phyloP scores from a whole-genome alignment of 64 coral and sea anemone genomes.

The Hydrozoanthus tunicans region DNA sequence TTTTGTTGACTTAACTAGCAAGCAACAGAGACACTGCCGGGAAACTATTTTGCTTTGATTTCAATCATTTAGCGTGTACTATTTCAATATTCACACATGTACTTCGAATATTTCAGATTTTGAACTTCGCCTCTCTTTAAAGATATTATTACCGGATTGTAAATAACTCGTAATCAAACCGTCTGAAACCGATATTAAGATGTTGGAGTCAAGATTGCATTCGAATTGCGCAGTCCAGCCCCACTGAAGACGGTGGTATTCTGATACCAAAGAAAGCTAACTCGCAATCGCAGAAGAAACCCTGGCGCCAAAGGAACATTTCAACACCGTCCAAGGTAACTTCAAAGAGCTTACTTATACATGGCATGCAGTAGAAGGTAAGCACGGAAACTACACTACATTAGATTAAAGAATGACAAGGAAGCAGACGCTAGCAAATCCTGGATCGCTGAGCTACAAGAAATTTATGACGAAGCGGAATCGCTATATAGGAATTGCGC shows the following conservation, averaged over 20 bases:
- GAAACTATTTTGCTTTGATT: too few species aligned
- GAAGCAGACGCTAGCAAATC: not conserved
- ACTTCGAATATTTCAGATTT: too few species aligned
- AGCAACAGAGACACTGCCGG: too few species aligned
- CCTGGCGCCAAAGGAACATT: not conserved
- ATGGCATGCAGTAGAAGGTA: slow-evolving; percentile 25
- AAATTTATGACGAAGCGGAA: slow-evolving; percentile 43
- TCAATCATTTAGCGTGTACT: too few species aligned
- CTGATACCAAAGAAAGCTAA: not conserved
- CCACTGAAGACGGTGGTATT: not conserved
- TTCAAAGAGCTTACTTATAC: slow-evolving; percentile 29
- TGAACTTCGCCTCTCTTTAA: too few species aligned
- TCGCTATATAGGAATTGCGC: slow-evolving; percentile 22
- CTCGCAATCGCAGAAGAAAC: slow-evolving; percentile 41
- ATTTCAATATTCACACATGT: too few species aligned
- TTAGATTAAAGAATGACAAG: not conserved
- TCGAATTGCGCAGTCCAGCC: slow-evolving; percentile 27
- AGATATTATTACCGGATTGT: too few species aligned
- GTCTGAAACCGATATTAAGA: too few species aligned
- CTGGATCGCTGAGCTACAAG: slow-evolving; percentile 55
- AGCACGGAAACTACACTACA: slow-evolving; percentile 22
- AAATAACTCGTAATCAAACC: too few species aligned
- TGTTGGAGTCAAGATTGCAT: not conserved
- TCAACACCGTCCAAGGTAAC: slow-evolving; percentile 15
- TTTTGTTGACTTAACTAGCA: too few species aligned